Percentiles rank a stretch among this genome's conserved stretches.
These are phyloP conservation scores for Elephantulus edwardii DNA, from an alignment of 2,113 vertebrate genomes.

Conservation along the genomic window DNA sequence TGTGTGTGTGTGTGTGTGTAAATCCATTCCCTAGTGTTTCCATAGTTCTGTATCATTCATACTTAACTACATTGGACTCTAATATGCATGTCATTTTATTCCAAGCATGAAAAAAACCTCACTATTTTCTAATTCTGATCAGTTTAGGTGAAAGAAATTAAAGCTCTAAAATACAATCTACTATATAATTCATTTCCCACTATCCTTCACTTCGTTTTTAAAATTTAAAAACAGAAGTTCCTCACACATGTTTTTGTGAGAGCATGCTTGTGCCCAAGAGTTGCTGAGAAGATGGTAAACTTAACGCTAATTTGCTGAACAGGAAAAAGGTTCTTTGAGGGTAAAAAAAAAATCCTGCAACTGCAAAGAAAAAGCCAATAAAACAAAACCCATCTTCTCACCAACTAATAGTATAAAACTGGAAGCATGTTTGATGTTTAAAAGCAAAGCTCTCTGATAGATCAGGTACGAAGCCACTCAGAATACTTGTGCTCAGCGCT, in stretches of 20 bases:
- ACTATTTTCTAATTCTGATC: slow-evolving; percentile 36
- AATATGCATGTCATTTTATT: background rate
- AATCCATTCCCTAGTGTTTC: background rate
- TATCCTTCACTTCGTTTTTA: background rate
- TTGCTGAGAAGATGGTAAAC: background rate
- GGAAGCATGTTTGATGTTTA: background rate
- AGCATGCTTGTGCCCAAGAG: background rate
- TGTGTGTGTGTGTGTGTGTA: background rate
- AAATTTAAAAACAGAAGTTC: background rate
- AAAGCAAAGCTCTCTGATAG: background rate
- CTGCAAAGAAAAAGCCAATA: background rate
- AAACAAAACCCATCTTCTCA: background rate
- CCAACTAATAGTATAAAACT: background rate
- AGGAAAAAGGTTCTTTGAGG: background rate
- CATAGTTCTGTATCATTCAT: background rate
- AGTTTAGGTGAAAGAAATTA: slow-evolving; percentile 14
- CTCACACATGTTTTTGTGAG: background rate
- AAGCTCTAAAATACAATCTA: background rate
- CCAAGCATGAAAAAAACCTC: background rate
- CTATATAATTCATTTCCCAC: background rate
- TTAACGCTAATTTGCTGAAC: background rate
- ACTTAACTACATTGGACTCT: background rate
- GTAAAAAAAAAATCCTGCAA: background rate
- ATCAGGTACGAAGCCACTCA: background rate
- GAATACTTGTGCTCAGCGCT: background rate